Evolutionary conservation across 53 echinoderm and acorn worm genomes (phyloP).

Genomic region (Holothuria scabra): DNA sequence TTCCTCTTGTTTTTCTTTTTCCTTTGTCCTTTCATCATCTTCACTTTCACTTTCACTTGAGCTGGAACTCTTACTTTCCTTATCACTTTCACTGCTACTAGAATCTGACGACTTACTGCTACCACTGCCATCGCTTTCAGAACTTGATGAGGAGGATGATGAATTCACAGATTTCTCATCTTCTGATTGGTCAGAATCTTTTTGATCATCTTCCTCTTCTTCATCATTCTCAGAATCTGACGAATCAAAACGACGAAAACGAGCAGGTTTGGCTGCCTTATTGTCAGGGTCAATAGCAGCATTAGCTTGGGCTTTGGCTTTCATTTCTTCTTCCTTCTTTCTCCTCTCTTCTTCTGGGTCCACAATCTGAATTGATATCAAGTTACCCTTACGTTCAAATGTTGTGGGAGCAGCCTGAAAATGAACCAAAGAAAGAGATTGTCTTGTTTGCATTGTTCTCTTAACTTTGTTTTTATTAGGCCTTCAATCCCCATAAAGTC

Average conservation of each 20-base stretch:
- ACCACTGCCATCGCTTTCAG: not conserved
- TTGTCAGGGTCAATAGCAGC: not conserved
- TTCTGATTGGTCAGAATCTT: conserved; percentile 4
- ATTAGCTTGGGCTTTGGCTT: conserved; percentile 33
- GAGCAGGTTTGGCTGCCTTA: conserved; percentile 35
- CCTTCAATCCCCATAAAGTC: too few relatives aligned
- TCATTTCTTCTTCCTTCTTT: conserved; percentile 27
- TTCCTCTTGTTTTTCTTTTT: not conserved
- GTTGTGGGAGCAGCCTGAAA: conserved; percentile 19
- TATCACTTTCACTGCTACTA: conserved; percentile 4
- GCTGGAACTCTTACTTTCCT: not conserved
- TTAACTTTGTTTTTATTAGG: too few relatives aligned
- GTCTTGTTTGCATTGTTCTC: too few relatives aligned
- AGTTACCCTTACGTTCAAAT: conserved; percentile 69
- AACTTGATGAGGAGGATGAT: conserved; percentile 24
- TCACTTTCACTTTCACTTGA: conserved; percentile 11
- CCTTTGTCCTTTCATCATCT: not conserved
- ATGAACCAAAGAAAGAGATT: too few relatives aligned
- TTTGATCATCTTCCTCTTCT: conserved; percentile 22
- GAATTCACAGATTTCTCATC: conserved; percentile 27
- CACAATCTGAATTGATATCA: conserved; percentile 70
- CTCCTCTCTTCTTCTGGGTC: conserved; percentile 52
- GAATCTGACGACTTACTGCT: conserved; percentile 30
- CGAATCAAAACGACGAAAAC: conserved; percentile 58
- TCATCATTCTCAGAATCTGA: conserved; percentile 46